Conservation (phyloP, 2,797 vertebrate species). For the Sarcoramphus papa region DNA sequence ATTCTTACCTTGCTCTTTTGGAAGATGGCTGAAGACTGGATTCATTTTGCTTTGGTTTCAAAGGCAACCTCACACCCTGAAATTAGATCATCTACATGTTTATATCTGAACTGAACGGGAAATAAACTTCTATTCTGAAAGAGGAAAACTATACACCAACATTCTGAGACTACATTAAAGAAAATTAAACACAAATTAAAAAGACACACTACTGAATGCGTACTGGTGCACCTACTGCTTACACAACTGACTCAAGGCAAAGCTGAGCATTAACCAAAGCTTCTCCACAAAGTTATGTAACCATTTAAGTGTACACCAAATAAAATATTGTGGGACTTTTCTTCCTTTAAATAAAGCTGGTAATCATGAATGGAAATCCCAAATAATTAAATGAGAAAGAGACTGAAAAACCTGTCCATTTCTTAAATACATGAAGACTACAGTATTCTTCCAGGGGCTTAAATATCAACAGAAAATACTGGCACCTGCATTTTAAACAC, state of each 20-base stretch:
- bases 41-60: conserved; percentile 87
- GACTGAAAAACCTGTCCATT: neutral
- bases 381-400: neutral
- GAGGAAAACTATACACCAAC: neutral
- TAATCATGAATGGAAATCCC: neutral
- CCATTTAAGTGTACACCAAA: neutral
- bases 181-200: neutral
- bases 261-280: neutral
- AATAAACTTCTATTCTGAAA: neutral
- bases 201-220: neutral
- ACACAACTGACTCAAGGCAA: neutral
- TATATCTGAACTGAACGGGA: neutral
- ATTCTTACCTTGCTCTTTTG: conserved; percentile 86
- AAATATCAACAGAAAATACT: neutral
- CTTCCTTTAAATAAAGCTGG: neutral
- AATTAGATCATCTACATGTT: conserved; percentile 24
- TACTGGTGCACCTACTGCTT: neutral
- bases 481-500: neutral
- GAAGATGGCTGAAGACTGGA: conserved; percentile 80
- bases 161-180: neutral
- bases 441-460: neutral
- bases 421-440: neutral
- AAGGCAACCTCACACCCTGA: conserved; percentile 83
- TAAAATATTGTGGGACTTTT: neutral
- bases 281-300: neutral